phyloP scores from a whole-genome alignment of 2,888 invertebrate species.

The Idaea aversata region DNA sequence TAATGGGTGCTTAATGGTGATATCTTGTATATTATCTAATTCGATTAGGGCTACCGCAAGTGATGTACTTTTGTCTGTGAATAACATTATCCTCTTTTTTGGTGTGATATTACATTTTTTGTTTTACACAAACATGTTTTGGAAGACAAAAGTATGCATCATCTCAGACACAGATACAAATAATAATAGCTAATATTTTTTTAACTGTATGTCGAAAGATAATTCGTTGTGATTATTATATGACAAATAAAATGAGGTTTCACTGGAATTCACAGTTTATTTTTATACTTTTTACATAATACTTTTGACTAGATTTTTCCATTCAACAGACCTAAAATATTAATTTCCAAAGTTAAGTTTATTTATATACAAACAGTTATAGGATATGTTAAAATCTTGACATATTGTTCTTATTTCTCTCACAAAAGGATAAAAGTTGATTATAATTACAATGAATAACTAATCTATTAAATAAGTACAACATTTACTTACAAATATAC shows the following conservation, averaged over 20 bases:
- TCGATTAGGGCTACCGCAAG: not conserved
- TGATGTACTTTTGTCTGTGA: not conserved
- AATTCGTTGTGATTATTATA: not conserved
- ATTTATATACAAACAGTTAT: conserved; percentile 2
- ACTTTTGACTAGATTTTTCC: conserved; percentile 18
- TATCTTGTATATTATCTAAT: not conserved
- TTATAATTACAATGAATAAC: not conserved
- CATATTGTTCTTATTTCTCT: conserved; percentile 4
- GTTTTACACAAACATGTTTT: no score
- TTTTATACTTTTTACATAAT: conserved; percentile 19
- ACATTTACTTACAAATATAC: conserved; percentile 20
- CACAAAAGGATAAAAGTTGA: conserved; percentile 2
- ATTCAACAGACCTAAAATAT: not conserved
- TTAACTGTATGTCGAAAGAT: no score
- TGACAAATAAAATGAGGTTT: conserved; percentile 8
- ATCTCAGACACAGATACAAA: no score
- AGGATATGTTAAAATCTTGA: conserved; percentile 4
- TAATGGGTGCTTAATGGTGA: not conserved
- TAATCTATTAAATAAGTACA: not conserved
- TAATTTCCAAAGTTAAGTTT: conserved; percentile 2
- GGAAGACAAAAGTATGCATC: no score
- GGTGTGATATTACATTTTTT: no score
- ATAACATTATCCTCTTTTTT: not conserved
- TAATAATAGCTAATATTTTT: no score
- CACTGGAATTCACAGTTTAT: conserved; percentile 16